Percentiles rank a stretch among this genome's conserved stretches.
phyloP scores from a whole-genome alignment of 2,888 invertebrate genomes.

The Augiades crinisus region DNA sequence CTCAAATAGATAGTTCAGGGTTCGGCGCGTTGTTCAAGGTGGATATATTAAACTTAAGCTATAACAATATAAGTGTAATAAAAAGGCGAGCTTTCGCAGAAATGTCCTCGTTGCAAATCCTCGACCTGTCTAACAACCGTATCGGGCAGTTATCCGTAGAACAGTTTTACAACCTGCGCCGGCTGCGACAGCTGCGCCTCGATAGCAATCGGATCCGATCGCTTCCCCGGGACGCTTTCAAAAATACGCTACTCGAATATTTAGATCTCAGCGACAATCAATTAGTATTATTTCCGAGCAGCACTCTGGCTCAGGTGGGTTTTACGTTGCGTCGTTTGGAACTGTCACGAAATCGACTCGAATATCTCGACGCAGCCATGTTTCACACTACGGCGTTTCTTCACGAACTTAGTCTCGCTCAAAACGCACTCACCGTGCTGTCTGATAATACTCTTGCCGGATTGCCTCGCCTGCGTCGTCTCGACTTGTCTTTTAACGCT shows the following conservation, averaged over 20 bases:
- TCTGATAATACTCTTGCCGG: slow-evolving; percentile 92
- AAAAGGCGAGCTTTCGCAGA: slow-evolving; percentile 86
- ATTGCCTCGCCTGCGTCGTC: slow-evolving; percentile 84
- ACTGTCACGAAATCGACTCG: slow-evolving; percentile 87
- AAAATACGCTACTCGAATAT: slow-evolving; percentile 87
- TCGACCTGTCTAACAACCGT: slow-evolving; percentile 51
- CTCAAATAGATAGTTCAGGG: slow-evolving; percentile 63
- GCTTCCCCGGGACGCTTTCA: slow-evolving; percentile 87
- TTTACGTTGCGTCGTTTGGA: slow-evolving; percentile 87
- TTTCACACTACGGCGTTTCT: slow-evolving; percentile 85
- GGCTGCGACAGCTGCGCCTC: slow-evolving; percentile 84
- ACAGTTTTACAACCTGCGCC: slow-evolving; percentile 78
- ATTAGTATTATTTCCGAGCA: slow-evolving; percentile 86
- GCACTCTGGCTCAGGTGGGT: slow-evolving; percentile 87
- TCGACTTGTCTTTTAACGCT: slow-evolving; percentile 88
- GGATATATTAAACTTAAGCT: slow-evolving; percentile 78
- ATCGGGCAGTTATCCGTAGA: slow-evolving; percentile 48
- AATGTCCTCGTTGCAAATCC: slow-evolving; percentile 45
- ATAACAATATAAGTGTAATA: slow-evolving; percentile 84
- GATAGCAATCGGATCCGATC: slow-evolving; percentile 85
- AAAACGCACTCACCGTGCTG: slow-evolving; percentile 88
- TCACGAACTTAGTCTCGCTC: slow-evolving; percentile 86
- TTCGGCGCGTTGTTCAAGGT: slow-evolving; percentile 45
- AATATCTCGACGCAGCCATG: slow-evolving; percentile 90
- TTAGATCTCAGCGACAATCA: slow-evolving; percentile 88